Conservation (phyloP, 2,797 vertebrate genomes). For the Pogoniulus pusillus region DNA sequence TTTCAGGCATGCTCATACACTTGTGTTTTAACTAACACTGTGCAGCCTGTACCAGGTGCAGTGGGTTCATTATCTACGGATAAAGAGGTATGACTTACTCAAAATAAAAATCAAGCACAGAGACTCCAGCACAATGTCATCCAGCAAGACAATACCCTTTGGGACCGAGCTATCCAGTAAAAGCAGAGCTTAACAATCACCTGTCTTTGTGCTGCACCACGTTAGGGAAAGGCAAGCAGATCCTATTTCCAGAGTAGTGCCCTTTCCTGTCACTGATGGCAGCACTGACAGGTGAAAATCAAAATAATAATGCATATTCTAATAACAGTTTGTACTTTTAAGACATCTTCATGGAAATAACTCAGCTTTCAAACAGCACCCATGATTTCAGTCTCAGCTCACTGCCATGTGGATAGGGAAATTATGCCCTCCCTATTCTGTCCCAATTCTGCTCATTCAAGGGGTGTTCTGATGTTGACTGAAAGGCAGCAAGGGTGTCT, state of each 20-base stretch:
- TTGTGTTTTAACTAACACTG: conserved; percentile 67
- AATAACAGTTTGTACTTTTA: conserved; percentile 52
- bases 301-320: conserved; percentile 62
- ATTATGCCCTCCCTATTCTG: background rate
- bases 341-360: conserved; percentile 22
- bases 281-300: conserved; percentile 37
- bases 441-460: conserved; percentile 16
- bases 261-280: conserved; percentile 44
- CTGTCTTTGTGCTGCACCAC: conserved; percentile 38
- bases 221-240: background rate
- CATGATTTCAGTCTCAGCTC: background rate
- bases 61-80: conserved; percentile 35
- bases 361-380: conserved; percentile 16
- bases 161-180: conserved; percentile 1
- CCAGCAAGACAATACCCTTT: conserved; percentile 17
- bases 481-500: background rate
- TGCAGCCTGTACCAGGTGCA: conserved; percentile 50
- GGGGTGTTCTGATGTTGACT: conserved; percentile 14
- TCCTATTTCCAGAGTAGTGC: background rate
- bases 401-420: background rate
- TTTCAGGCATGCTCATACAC: conserved; percentile 68
- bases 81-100: conserved; percentile 29
- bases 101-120: conserved; percentile 50
- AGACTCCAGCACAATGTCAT: conserved; percentile 39
- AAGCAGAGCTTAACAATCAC: conserved; percentile 9